phyloP scores from a whole-genome alignment of 1,140 invertebrate genomes.

The Pseudomyrmex cubaensis region DNA sequence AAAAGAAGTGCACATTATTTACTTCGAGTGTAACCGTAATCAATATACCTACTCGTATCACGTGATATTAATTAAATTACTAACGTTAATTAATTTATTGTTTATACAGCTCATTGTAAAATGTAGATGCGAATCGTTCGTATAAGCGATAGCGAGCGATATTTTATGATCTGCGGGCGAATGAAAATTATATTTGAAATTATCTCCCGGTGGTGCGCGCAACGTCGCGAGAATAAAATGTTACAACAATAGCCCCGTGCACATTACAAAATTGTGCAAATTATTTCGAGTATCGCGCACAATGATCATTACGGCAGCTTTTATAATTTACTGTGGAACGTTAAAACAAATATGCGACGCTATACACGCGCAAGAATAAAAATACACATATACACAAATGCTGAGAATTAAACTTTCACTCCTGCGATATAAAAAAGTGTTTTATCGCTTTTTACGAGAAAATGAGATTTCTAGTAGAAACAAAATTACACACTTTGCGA shows the following conservation, averaged over 20 bases:
- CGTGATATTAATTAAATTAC: constrained; percentile 53
- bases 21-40: background rate
- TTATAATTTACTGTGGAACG: constrained; percentile 2
- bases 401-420: constrained; percentile 6
- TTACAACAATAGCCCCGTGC: constrained; percentile 34
- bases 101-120: constrained; percentile 50
- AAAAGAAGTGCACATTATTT: no score
- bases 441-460: constrained; percentile 12
- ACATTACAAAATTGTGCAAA: constrained; percentile 52
- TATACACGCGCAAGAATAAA: constrained; percentile 16
- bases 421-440: background rate
- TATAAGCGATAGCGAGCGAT: constrained; percentile 45
- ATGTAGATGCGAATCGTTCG: constrained; percentile 38
- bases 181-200: constrained; percentile 58
- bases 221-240: constrained; percentile 54
- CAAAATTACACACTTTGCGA: background rate
- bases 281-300: constrained; percentile 46
- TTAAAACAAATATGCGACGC: constrained; percentile 26
- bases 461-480: constrained; percentile 34
- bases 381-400: background rate
- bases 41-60: constrained; percentile 38
- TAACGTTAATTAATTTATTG: constrained; percentile 53
- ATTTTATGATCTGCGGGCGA: constrained; percentile 50
- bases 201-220: constrained; percentile 39
- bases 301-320: constrained; percentile 40